These are phyloP conservation scores for Cynocephalus volans DNA, from an alignment of 2,113 vertebrate genomes.

Conservation along the genomic window DNA sequence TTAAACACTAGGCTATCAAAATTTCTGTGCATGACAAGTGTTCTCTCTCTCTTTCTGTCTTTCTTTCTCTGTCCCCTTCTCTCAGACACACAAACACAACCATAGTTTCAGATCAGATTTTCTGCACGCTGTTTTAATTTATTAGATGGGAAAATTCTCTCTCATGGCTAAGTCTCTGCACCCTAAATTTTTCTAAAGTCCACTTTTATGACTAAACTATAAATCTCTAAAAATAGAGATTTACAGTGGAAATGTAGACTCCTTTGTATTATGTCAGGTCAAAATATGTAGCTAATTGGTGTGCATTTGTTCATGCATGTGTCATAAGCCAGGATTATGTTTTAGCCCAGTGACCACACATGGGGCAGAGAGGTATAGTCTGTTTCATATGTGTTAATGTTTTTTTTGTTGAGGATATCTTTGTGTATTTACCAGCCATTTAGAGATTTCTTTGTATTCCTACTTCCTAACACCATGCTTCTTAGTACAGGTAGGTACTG, in stretches of 20 bases:
- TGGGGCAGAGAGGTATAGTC: not conserved
- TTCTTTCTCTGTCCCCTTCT: too few species aligned
- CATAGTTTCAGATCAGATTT: conserved; percentile 51
- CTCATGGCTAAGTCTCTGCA: conserved; percentile 64
- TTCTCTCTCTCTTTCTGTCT: not conserved
- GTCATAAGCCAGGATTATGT: conserved; percentile 64
- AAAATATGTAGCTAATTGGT: conserved; percentile 52
- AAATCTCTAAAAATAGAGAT: conserved; percentile 72
- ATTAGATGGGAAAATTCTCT: conserved; percentile 71
- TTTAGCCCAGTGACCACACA: conserved; percentile 66
- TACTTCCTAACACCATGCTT: not conserved
- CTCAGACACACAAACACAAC: not conserved
- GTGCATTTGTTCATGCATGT: conserved; percentile 53
- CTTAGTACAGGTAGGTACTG: not conserved
- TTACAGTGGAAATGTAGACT: conserved; percentile 67
- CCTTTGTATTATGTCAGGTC: conserved; percentile 67
- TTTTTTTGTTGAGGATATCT: not conserved
- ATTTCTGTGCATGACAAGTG: not conserved
- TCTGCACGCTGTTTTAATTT: conserved; percentile 58
- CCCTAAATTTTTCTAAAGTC: conserved; percentile 59
- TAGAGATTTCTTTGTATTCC: not conserved
- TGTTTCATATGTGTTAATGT: not conserved
- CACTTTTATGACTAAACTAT: conserved; percentile 69
- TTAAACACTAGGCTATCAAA: not conserved
- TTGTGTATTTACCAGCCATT: not conserved